Base-by-base conservation (phyloP, 2,888 invertebrate genomes). In the Latrodectus elegans region DNA sequence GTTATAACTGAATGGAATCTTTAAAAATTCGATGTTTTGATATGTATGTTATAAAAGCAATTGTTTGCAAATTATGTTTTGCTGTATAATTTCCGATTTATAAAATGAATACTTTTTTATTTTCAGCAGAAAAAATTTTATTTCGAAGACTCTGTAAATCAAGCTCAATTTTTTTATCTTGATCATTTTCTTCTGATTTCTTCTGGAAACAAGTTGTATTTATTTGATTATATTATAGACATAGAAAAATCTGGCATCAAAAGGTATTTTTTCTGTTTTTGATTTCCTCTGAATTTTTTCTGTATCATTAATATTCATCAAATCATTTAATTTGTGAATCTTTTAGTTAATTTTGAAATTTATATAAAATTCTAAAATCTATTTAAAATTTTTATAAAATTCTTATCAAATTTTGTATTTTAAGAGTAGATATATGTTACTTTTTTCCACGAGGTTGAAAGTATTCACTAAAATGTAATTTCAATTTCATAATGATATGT, bases 81-180 rank as follows among this genome's bases (percentile, higher is more conserved):
- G 60, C 12, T 11, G 9, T 60, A 15, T 60, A n/a, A 6, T 60
- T 60, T 60, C n/a, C 0, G 10, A 15, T 60, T 60, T 60, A n/a
- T 60, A 11, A 15, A 15, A 60, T 55, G 3, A 60, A 11, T 60
- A 60, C 8, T 60, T 60, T 55, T 60, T n/a, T 60, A 10, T 60
- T 60, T 60, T 15, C 60, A 0, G n/a, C 53, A 84, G 78, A 17
- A 38, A 8, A 84, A 67, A 38, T 84, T 78, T 68, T 1, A 15
- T 10, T 86, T 81, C 72, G 71, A 76, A 53, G 81, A 81, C 22
- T 64, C 53, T 38, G 76, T 86, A 65, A 53, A 71, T 17, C 81
- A 76, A 60, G 81, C 55, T 49, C 86, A 86, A 65, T 86, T 86
- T 64, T 86, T 81, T 65, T 86, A 86, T 17, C 80, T 86, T 8